These are phyloP conservation scores for Asteroscopus sphinx DNA, from an alignment of 2,888 invertebrate genomes.

Conservation along the genomic window DNA sequence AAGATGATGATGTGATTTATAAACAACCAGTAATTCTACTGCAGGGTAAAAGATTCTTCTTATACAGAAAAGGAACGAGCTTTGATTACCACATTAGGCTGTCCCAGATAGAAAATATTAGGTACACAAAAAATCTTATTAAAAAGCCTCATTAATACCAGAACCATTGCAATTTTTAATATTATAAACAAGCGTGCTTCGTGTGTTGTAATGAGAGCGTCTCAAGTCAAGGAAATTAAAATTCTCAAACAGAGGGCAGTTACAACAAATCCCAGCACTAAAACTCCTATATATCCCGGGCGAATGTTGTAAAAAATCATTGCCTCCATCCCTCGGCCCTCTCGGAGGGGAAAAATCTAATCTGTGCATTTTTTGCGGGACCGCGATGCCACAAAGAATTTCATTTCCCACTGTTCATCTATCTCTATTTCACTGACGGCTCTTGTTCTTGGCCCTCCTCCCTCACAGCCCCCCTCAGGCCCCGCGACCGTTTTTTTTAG, in stretches of 20 bases:
- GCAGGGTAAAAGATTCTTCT: too few relatives aligned
- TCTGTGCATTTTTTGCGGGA: slow-evolving; percentile 91
- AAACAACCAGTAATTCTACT: too few relatives aligned
- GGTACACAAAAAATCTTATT: slow-evolving; percentile 18
- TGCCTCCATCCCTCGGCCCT: slow-evolving; percentile 88
- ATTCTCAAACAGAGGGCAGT: slow-evolving; percentile 87
- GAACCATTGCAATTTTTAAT: slow-evolving; percentile 14
- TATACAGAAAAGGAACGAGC: too few relatives aligned
- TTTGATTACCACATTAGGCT: too few relatives aligned
- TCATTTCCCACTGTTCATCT: slow-evolving; percentile 91
- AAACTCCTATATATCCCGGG: slow-evolving; percentile 87
- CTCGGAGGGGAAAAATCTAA: slow-evolving; percentile 89
- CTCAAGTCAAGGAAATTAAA: slow-evolving; percentile 88
- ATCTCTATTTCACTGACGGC: slow-evolving; percentile 90
- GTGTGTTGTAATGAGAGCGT: slow-evolving; percentile 63
- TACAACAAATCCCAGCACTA: slow-evolving; percentile 88
- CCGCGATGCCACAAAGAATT: slow-evolving; percentile 91
- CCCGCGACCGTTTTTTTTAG: slow-evolving; percentile 86
- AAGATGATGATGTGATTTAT: too few relatives aligned
- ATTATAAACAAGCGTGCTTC: slow-evolving; percentile 38
- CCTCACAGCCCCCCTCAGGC: slow-evolving; percentile 63
- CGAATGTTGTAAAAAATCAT: slow-evolving; percentile 90
- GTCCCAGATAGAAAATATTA: too few relatives aligned
- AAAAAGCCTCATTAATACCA: slow-evolving; percentile 21
- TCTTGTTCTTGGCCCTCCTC: slow-evolving; percentile 86